A percentile compares a stretch with the other conserved stretches of the same genome.
Evolutionary conservation across 2,797 vertebrate species (phyloP).

Genomic region (Trachurus trachurus): DNA sequence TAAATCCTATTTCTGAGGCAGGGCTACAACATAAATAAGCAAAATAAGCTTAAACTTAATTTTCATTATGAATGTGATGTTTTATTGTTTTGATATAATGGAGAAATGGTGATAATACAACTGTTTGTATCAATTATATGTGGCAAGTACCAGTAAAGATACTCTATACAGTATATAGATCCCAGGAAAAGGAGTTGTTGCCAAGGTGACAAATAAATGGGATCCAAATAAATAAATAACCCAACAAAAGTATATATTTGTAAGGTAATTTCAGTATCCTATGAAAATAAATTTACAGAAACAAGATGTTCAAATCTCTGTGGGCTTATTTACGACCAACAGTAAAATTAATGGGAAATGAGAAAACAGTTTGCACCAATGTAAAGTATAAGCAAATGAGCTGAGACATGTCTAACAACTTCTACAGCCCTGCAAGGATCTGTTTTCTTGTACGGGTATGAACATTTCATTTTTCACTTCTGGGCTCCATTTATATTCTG

Average conservation of each 20-base stretch:
- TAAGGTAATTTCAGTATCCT: not conserved
- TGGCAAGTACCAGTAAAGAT: no score
- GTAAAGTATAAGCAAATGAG: not conserved
- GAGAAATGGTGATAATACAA: not conserved
- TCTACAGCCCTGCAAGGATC: not conserved
- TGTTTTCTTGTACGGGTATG: not conserved
- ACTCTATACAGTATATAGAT: not conserved
- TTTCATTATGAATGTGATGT: not conserved
- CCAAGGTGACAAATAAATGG: no score
- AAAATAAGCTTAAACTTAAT: no score
- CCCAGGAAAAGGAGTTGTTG: no score
- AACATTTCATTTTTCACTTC: not conserved
- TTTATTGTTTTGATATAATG: not conserved
- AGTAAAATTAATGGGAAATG: slow-evolving; percentile 2
- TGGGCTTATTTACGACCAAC: not conserved
- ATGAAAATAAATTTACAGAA: not conserved
- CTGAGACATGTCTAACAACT: not conserved
- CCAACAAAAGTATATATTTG: not conserved
- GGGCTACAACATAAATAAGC: not conserved
- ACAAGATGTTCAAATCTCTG: not conserved
- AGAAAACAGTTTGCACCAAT: not conserved
- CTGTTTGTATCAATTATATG: not conserved
- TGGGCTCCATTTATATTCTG: not conserved
- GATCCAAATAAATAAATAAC: no score
- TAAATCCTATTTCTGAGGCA: not conserved